phyloP scores from a whole-genome alignment of 2,113 vertebrate species.

The Pterophyllum scalare region DNA sequence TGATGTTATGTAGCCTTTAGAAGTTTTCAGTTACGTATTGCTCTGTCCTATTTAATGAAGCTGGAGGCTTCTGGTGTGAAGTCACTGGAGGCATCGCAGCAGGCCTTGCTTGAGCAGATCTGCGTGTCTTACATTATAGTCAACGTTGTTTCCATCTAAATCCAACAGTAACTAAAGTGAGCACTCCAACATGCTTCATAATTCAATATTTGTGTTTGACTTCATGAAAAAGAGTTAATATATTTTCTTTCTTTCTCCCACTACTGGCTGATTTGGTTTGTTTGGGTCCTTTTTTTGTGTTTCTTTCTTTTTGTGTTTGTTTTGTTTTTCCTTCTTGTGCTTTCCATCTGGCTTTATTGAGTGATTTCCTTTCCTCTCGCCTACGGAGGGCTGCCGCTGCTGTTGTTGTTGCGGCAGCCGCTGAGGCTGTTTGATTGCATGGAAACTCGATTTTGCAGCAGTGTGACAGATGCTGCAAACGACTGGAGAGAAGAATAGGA shows the following conservation, averaged over 20 bases:
- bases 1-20: too few species aligned
- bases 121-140: background rate
- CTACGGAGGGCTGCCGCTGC: conserved; percentile 38
- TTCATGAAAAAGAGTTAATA: conserved; percentile 35
- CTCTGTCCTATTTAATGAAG: conserved; percentile 43
- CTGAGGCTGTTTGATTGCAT: conserved; percentile 65
- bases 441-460: conserved; percentile 80
- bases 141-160: background rate
- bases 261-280: conserved; percentile 45
- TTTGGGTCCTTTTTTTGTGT: conserved; percentile 40
- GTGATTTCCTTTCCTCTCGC: conserved; percentile 68
- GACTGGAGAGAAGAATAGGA: conserved; percentile 72
- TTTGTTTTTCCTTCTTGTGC: background rate
- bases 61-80: conserved; percentile 31
- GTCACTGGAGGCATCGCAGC: conserved; percentile 4
- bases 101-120: background rate
- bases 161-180: background rate
- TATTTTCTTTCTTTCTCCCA: conserved; percentile 13
- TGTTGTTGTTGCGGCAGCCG: conserved; percentile 25
- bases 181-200: background rate
- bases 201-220: conserved; percentile 56
- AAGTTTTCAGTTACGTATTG: too few species aligned
- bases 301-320: background rate
- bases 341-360: conserved; percentile 72
- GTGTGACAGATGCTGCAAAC: conserved; percentile 79